These are phyloP conservation scores for Drosophila navojoa DNA, from an alignment of 1,140 invertebrate species.

Conservation along the genomic window DNA sequence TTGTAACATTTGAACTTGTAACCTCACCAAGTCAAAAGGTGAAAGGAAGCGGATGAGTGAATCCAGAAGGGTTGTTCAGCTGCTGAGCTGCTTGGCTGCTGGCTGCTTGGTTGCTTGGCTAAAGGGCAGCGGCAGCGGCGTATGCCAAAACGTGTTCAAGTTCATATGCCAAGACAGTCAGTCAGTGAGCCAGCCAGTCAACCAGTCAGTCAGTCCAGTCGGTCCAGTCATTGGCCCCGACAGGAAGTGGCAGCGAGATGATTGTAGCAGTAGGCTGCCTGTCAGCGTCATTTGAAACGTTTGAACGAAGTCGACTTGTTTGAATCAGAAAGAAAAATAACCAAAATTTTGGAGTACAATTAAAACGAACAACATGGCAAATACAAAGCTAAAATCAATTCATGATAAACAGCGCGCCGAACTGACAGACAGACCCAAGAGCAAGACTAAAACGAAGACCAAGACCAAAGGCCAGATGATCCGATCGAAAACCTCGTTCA, in stretches of 20 bases:
- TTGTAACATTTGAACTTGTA: constrained; percentile 49
- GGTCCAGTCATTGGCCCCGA: not conserved
- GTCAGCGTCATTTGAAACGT: not conserved
- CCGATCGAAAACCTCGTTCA: not conserved
- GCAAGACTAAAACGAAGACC: not conserved
- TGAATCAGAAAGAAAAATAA: constrained; percentile 6
- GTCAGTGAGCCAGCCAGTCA: constrained; percentile 13
- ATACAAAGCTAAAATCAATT: constrained; percentile 1
- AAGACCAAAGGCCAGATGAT: not conserved
- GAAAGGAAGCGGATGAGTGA: constrained; percentile 37
- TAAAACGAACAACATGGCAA: constrained; percentile 19
- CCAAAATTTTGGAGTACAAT: constrained; percentile 21
- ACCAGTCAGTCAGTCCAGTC: not conserved
- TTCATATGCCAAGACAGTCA: constrained; percentile 42
- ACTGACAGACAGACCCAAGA: not conserved
- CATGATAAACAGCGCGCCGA: not conserved
- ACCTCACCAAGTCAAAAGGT: constrained; percentile 46
- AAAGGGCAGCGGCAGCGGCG: constrained; percentile 14
- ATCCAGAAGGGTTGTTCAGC: constrained; percentile 1
- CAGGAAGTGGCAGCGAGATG: not conserved
- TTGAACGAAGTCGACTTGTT: constrained; percentile 15
- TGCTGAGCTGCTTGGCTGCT: not conserved
- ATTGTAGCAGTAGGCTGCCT: constrained; percentile 2
- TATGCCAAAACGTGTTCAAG: constrained; percentile 56
- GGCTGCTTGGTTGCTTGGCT: no score